These are phyloP conservation scores for Nymphalis urticae DNA, from an alignment of 2,888 invertebrate genomes.

Conservation along the genomic window DNA sequence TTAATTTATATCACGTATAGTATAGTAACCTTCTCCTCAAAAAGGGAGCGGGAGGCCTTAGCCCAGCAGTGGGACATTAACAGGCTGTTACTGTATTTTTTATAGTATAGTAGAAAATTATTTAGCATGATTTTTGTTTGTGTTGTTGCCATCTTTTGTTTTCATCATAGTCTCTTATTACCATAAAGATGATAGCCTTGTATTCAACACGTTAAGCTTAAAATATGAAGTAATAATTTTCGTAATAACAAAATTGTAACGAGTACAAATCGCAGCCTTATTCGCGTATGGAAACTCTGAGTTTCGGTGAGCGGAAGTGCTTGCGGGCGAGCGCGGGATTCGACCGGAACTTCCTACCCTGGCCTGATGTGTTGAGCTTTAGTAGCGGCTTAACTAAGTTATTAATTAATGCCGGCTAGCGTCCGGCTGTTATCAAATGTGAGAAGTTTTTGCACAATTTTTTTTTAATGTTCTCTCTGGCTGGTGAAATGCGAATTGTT, in stretches of 20 bases:
- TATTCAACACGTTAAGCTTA: background rate
- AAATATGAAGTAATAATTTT: conserved; percentile 15
- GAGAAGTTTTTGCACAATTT: conserved; percentile 31
- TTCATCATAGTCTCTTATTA: too few relatives aligned
- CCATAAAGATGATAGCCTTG: too few relatives aligned
- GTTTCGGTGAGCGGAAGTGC: conserved; percentile 74
- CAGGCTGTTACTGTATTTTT: too few relatives aligned
- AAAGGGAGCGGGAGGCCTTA: too few relatives aligned
- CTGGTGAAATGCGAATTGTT: conserved; percentile 4
- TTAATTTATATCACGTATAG: too few relatives aligned
- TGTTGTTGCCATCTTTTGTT: too few relatives aligned
- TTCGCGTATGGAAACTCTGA: conserved; percentile 39
- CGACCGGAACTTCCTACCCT: conserved; percentile 72
- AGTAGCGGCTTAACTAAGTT: conserved; percentile 70
- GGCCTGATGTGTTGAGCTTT: conserved; percentile 66
- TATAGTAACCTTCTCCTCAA: too few relatives aligned
- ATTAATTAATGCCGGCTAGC: conserved; percentile 73
- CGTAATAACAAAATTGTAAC: conserved; percentile 24
- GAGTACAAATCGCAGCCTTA: conserved; percentile 21
- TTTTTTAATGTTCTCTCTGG: conserved; percentile 22
- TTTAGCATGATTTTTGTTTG: too few relatives aligned
- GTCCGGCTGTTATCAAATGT: conserved; percentile 56
- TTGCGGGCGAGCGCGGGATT: conserved; percentile 69
- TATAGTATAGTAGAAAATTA: too few relatives aligned
- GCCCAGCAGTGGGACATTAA: too few relatives aligned